phyloP scores from a whole-genome alignment of 2,888 invertebrate genomes.

The Rhingia campestris region DNA sequence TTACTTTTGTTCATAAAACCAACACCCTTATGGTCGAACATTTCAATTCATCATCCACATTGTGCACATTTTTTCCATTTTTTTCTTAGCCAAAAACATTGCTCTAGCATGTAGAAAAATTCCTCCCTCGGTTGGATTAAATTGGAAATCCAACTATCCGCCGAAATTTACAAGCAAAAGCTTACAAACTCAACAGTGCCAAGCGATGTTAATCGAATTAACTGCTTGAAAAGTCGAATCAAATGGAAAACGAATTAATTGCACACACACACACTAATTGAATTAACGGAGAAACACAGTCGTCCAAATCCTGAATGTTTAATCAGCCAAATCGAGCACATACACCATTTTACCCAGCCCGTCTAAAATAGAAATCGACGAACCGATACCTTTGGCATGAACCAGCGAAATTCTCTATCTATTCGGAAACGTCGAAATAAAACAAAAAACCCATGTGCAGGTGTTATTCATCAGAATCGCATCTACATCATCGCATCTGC shows the following conservation, averaged over 20 bases:
- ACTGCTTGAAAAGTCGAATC: constrained; percentile 1
- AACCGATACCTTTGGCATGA: constrained; percentile 23
- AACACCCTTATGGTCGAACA: no score
- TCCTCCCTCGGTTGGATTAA: neutral
- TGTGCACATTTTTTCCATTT: no score
- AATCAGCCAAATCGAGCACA: constrained; percentile 23
- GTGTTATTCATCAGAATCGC: constrained; percentile 41
- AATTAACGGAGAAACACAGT: neutral
- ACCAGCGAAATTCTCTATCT: constrained; percentile 3
- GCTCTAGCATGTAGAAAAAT: neutral
- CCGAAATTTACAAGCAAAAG: constrained; percentile 7
- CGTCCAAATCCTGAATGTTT: constrained; percentile 11
- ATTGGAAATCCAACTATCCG: neutral
- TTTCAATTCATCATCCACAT: no score
- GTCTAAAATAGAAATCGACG: constrained; percentile 8
- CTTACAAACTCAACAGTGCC: constrained; percentile 11
- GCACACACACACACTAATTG: constrained; percentile 5
- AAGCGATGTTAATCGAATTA: constrained; percentile 39
- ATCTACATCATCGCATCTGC: constrained; percentile 23
- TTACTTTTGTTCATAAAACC: no score
- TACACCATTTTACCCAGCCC: constrained; percentile 12
- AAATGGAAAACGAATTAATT: constrained; percentile 38
- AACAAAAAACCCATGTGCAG: constrained; percentile 13
- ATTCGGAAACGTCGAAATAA: neutral
- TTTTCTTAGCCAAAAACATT: neutral